Evolutionary conservation across 2,888 invertebrate species (phyloP).

Genomic region (Stictocephala bisonia): DNA sequence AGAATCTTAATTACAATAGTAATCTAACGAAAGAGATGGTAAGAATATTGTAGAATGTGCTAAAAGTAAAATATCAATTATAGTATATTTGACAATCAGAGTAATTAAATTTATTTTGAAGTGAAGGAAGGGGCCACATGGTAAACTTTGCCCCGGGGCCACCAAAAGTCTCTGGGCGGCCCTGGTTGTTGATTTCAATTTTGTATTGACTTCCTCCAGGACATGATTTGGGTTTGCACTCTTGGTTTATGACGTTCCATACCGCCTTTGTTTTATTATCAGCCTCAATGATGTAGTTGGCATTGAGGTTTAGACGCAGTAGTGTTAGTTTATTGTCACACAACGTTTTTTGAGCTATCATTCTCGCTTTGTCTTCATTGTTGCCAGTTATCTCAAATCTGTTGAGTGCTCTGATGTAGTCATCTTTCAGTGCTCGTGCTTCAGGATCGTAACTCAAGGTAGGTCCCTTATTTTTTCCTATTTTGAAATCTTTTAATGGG

Average conservation of each 20-base stretch:
- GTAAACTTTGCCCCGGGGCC: too few species aligned
- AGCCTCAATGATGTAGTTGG: slow-evolving; percentile 3
- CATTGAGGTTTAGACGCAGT: slow-evolving; percentile 9
- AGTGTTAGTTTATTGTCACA: slow-evolving; percentile 17
- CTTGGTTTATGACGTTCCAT: background rate
- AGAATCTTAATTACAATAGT: too few species aligned
- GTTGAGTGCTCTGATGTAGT: background rate
- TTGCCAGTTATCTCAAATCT: slow-evolving; percentile 3
- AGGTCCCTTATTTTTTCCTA: background rate
- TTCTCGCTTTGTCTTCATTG: background rate
- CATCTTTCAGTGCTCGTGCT: slow-evolving; percentile 11
- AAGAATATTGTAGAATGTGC: too few species aligned
- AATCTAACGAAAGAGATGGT: too few species aligned
- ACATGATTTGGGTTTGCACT: background rate
- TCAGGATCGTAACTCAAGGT: background rate
- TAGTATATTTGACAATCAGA: too few species aligned
- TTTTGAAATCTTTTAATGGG: background rate
- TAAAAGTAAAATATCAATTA: too few species aligned
- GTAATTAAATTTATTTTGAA: too few species aligned
- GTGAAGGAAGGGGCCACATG: too few species aligned
- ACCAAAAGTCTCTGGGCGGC: too few species aligned
- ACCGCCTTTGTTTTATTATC: slow-evolving; percentile 7
- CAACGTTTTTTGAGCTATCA: background rate
- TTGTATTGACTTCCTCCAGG: background rate
- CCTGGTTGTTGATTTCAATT: background rate